Evolutionary conservation across 2,888 invertebrate species (phyloP).

Genomic region (Diloba caeruleocephala): DNA sequence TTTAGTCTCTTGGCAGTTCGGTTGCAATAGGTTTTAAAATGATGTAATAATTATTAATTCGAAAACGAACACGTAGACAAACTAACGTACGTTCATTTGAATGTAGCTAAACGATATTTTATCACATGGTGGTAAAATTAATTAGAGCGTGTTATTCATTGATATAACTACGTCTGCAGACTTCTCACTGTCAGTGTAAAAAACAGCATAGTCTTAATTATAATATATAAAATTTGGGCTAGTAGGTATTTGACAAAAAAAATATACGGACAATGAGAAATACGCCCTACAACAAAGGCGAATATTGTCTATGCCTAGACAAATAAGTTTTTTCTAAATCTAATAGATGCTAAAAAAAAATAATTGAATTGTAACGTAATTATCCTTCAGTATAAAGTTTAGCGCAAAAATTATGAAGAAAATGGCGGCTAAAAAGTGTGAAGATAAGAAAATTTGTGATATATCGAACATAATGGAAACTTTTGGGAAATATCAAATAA

Average conservation of each 20-base stretch:
- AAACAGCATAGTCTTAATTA: background rate
- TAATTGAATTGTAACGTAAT: too few species aligned
- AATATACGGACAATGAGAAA: background rate
- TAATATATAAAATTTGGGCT: background rate
- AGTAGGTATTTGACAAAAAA: background rate
- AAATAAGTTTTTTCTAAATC: too few species aligned
- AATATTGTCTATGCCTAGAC: too few species aligned
- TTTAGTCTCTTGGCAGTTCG: too few species aligned
- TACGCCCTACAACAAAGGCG: too few species aligned
- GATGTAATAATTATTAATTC: background rate
- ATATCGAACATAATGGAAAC: slow-evolving; percentile 68
- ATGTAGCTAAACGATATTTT: slow-evolving; percentile 9
- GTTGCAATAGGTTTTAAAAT: too few species aligned
- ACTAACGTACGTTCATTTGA: slow-evolving; percentile 22
- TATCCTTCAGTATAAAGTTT: background rate
- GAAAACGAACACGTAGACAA: slow-evolving; percentile 17
- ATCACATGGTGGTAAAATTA: background rate
- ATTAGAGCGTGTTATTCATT: slow-evolving; percentile 10
- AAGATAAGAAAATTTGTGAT: slow-evolving; percentile 49
- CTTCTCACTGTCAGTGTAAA: background rate
- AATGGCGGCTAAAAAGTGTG: slow-evolving; percentile 30
- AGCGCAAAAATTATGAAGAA: slow-evolving; percentile 5
- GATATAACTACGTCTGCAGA: background rate
- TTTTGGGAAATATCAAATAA: slow-evolving; percentile 81
- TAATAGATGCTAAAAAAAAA: too few species aligned